phyloP scores from a whole-genome alignment of 1,140 invertebrate species.

The Conus betulinus region DNA sequence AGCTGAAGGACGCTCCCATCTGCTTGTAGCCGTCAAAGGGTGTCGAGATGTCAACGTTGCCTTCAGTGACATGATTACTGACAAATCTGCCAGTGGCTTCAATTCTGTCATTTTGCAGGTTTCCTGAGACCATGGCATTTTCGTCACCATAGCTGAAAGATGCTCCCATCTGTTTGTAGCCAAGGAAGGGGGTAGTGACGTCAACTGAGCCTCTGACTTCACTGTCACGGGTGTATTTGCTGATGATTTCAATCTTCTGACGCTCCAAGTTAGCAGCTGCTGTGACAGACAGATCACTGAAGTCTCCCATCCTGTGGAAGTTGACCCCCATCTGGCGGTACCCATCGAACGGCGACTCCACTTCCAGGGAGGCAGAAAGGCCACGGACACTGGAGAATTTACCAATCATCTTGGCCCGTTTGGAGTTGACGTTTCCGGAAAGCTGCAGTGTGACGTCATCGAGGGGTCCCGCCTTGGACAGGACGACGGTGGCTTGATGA shows the following conservation, averaged over 20 bases:
- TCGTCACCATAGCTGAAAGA: background rate
- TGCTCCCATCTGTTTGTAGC: conserved; percentile 12
- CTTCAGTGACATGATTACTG: background rate
- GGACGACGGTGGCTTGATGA: background rate
- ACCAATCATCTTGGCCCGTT: conserved; percentile 3
- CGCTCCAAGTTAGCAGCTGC: conserved; percentile 1
- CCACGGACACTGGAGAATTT: background rate
- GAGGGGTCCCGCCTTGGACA: background rate
- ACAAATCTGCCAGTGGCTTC: background rate
- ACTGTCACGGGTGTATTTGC: background rate
- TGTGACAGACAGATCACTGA: background rate
- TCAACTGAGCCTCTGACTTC: conserved; percentile 8
- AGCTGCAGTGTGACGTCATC: conserved; percentile 4
- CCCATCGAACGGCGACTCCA: conserved; percentile 7
- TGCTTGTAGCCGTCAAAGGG: conserved; percentile 1
- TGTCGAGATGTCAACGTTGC: conserved; percentile 12
- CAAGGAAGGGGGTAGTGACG: conserved; percentile 22
- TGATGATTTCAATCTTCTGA: background rate
- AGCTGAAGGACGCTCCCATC: conserved; percentile 16
- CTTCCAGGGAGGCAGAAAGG: background rate
- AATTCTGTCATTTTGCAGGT: background rate
- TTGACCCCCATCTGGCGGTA: conserved; percentile 16
- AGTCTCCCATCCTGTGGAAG: background rate
- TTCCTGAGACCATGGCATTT: background rate
- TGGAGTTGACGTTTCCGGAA: conserved; percentile 1